Evolutionary conservation across 1,140 invertebrate species (phyloP).

Genomic region (Caerostris extrusa): DNA sequence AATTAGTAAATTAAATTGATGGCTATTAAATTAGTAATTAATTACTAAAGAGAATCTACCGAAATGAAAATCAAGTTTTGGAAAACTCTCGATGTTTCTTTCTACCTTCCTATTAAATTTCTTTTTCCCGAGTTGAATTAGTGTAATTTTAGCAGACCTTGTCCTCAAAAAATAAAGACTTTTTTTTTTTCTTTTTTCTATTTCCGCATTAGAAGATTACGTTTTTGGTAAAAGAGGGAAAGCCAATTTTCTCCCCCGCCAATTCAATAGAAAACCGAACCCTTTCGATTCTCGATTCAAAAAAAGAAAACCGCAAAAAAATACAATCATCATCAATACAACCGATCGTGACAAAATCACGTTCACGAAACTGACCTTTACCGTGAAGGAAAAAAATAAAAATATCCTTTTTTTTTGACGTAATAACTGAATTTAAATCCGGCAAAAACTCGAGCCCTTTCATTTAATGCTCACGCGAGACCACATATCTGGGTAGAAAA

Average conservation of each 20-base stretch:
- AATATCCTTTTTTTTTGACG: neutral
- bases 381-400: neutral
- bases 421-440: conserved; percentile 68
- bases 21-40: too few relatives aligned
- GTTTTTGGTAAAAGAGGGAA: neutral
- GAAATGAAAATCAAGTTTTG: neutral
- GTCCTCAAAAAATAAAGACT: neutral
- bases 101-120: too few relatives aligned
- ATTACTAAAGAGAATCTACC: neutral
- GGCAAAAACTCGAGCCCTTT: neutral
- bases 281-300: neutral
- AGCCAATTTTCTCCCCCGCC: neutral
- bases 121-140: neutral
- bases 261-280: neutral
- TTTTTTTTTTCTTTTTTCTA: neutral
- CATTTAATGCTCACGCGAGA: conserved; percentile 14
- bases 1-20: too few relatives aligned
- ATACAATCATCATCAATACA: conserved; percentile 57
- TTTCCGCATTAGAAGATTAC: conserved; percentile 23
- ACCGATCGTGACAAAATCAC: conserved; percentile 32
- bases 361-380: conserved; percentile 60
- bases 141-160: neutral
- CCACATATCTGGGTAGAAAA: neutral
- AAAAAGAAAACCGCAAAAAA: neutral
- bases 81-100: too few relatives aligned